Evolutionary conservation across 2,888 invertebrate species (phyloP).

Genomic region (Mycalesis mineus): DNA sequence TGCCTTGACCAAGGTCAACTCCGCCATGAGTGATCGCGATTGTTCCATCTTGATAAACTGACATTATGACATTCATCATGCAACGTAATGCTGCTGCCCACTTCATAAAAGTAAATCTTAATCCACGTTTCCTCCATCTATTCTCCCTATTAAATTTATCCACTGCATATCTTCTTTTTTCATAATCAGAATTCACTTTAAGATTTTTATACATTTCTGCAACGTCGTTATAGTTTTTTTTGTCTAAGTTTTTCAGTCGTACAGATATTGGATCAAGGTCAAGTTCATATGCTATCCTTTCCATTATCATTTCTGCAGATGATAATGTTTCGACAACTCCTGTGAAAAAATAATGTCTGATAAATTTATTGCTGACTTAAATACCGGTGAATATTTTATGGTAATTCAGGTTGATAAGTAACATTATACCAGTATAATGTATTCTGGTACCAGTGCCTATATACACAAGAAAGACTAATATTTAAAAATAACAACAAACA

Average conservation of each 20-base stretch:
- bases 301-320: conserved; percentile 81
- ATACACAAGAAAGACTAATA: no score
- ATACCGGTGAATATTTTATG: no score
- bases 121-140: conserved; percentile 87
- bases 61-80: conserved; percentile 77
- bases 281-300: conserved; percentile 78
- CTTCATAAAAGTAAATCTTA: conserved; percentile 83
- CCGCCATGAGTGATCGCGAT: conserved; percentile 83
- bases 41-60: conserved; percentile 83
- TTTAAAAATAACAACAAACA: no score
- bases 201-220: conserved; percentile 64
- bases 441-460: no score
- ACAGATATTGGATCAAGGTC: conserved; percentile 79
- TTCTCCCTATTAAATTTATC: conserved; percentile 81
- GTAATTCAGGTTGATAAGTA: no score
- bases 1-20: conserved; percentile 85
- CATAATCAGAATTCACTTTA: conserved; percentile 58
- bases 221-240: conserved; percentile 57
- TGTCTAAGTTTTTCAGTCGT: conserved; percentile 48
- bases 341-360: conserved; percentile 34
- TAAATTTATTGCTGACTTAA: no score
- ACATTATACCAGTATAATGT: no score
- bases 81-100: conserved; percentile 75
- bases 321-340: conserved; percentile 81
- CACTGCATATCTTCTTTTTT: conserved; percentile 61